Percentiles rank a stretch among this genome's conserved stretches.
Conservation (phyloP, 2,797 vertebrate species). For the Spheniscus humboldti region DNA sequence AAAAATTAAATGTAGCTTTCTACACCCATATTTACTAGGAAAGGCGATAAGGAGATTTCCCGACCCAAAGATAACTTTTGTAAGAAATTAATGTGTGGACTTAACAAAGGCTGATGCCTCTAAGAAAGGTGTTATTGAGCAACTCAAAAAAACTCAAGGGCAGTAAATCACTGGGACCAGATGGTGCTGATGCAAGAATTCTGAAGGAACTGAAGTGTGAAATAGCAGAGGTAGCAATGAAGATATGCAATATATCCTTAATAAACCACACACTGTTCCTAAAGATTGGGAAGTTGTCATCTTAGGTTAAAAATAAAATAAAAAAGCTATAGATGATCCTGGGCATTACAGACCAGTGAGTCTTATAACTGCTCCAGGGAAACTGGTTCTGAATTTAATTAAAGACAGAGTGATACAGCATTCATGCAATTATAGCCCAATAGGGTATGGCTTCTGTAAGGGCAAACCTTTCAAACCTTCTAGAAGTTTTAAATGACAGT, state of each 20-base stretch:
- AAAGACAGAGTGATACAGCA: not conserved
- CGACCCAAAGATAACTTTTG: not conserved
- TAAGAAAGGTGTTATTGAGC: not conserved
- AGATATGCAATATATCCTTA: conserved; percentile 39
- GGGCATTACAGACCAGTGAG: not conserved
- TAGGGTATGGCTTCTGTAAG: not conserved
- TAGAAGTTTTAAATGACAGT: conserved; percentile 12
- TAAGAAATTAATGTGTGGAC: not conserved
- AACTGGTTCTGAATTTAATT: conserved; percentile 23
- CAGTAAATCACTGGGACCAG: conserved; percentile 39
- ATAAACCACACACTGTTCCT: conserved; percentile 17
- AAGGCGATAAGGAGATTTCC: not conserved
- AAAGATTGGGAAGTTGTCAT: conserved; percentile 34
- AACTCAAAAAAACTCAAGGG: not conserved
- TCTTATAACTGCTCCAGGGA: not conserved
- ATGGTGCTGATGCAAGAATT: conserved; percentile 56
- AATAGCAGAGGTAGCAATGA: conserved; percentile 52
- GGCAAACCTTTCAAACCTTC: not conserved
- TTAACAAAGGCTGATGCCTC: not conserved
- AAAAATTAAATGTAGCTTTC: not conserved
- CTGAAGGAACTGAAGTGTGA: conserved; percentile 54
- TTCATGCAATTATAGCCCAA: conserved; percentile 18
- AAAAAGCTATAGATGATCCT: not conserved
- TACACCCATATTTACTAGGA: not conserved
- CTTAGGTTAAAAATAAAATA: conserved; percentile 13